phyloP scores from a whole-genome alignment of 30 jellyfish, hydroid and myxozoan species.

The Rhopilema esculentum region DNA sequence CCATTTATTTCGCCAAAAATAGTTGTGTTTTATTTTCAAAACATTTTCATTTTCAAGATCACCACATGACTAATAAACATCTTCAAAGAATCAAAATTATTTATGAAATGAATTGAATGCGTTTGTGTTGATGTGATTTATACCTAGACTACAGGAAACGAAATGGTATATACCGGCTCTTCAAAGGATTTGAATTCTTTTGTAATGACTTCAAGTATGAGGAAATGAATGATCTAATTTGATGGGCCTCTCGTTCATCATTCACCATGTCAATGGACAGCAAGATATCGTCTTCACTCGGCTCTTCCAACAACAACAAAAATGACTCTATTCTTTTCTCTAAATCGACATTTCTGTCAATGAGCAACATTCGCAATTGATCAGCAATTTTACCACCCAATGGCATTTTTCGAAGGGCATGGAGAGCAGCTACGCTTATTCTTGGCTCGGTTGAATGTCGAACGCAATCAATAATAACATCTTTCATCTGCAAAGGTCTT shows the following conservation, averaged over 20 bases:
- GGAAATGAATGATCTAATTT: conserved; percentile 76
- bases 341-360: conserved; percentile 82
- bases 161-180: background rate
- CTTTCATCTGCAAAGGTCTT: conserved; percentile 72
- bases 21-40: too few relatives aligned
- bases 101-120: too few relatives aligned
- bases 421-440: conserved; percentile 92
- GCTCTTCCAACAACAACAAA: conserved; percentile 78
- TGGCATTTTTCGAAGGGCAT: conserved; percentile 84
- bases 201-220: conserved; percentile 70
- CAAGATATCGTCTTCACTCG: conserved; percentile 68
- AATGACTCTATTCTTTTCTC: conserved; percentile 89
- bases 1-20: background rate
- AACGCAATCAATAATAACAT: conserved; percentile 85
- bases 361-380: conserved; percentile 49
- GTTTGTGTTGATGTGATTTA: too few relatives aligned
- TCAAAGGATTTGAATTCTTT: conserved; percentile 67
- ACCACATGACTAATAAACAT: too few relatives aligned
- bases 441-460: conserved; percentile 78
- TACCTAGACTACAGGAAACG: background rate
- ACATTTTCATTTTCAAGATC: too few relatives aligned
- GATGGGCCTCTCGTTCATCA: conserved; percentile 86
- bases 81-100: too few relatives aligned
- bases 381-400: conserved; percentile 31
- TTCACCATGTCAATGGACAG: conserved; percentile 87